Evolutionary conservation across 2,797 vertebrate species (phyloP).

Genomic region (Simalia tracyae): DNA sequence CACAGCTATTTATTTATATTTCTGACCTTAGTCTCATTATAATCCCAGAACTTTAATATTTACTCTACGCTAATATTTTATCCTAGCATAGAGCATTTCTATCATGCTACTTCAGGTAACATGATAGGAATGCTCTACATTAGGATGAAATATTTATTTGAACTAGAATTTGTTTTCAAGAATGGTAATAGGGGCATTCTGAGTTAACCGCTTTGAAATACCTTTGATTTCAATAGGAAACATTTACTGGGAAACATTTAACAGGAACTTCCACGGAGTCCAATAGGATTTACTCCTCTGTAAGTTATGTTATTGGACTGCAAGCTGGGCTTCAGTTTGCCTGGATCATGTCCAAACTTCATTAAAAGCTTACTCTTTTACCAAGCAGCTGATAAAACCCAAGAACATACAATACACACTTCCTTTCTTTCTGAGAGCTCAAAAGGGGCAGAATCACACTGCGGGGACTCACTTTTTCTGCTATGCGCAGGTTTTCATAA

Average conservation of each 20-base stretch:
- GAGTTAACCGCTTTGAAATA: not conserved
- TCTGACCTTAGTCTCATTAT: not conserved
- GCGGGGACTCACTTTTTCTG: not conserved
- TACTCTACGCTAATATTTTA: not conserved
- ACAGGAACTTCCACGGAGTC: not conserved
- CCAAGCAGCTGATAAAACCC: not conserved
- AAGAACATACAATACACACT: conserved; percentile 12
- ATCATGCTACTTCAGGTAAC: not conserved
- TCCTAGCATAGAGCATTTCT: not conserved
- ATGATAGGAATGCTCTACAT: not conserved
- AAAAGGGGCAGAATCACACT: conserved; percentile 32
- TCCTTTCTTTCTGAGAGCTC: not conserved
- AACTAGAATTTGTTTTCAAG: not conserved
- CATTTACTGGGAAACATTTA: not conserved
- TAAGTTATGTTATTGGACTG: not conserved
- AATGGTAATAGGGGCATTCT: not conserved
- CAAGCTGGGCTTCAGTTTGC: not conserved
- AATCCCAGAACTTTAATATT: not conserved
- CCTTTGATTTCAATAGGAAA: not conserved
- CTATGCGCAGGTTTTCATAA: conserved; percentile 25
- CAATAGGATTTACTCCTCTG: too few relatives aligned
- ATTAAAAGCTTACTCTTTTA: conserved; percentile 18
- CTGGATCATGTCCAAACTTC: not conserved
- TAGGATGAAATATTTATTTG: conserved; percentile 13
- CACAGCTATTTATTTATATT: not conserved